phyloP scores from a whole-genome alignment of 2,888 invertebrate species.

The Apamea epomidion region DNA sequence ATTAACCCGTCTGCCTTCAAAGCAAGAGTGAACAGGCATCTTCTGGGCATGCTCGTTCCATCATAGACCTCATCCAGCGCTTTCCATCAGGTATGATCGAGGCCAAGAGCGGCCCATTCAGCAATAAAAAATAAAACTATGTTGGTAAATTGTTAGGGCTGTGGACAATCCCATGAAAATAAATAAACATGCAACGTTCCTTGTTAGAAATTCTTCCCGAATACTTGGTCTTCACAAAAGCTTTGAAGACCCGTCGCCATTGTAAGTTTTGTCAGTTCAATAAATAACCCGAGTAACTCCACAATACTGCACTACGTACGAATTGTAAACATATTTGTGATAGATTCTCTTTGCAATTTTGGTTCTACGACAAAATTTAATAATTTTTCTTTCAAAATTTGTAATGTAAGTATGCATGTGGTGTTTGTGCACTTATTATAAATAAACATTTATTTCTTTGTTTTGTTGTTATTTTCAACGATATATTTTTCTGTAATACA shows the following conservation, averaged over 20 bases:
- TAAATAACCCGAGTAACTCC: constrained; percentile 20
- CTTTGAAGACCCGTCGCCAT: constrained; percentile 4
- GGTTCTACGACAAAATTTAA: background rate
- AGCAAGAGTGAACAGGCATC: background rate
- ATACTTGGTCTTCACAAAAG: constrained; percentile 24
- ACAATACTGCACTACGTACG: background rate
- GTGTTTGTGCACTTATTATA: background rate
- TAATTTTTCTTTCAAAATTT: background rate
- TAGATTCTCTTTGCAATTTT: background rate
- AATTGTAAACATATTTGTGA: constrained; percentile 9
- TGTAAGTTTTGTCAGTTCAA: constrained; percentile 25
- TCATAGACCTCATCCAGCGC: background rate
- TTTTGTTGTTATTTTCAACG: background rate
- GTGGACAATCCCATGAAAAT: background rate
- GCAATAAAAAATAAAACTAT: background rate
- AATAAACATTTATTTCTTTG: background rate
- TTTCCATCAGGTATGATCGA: background rate
- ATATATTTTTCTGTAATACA: background rate
- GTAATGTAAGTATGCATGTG: background rate
- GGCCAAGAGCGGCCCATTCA: background rate
- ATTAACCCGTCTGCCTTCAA: no score
- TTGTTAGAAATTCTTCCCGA: constrained; percentile 20
- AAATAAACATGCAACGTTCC: constrained; percentile 11
- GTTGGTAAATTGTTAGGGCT: background rate
- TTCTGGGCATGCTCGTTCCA: background rate